These are phyloP conservation scores for Hirtodrosophila duncani DNA, from an alignment of 2,888 invertebrate species.

Conservation along the genomic window DNA sequence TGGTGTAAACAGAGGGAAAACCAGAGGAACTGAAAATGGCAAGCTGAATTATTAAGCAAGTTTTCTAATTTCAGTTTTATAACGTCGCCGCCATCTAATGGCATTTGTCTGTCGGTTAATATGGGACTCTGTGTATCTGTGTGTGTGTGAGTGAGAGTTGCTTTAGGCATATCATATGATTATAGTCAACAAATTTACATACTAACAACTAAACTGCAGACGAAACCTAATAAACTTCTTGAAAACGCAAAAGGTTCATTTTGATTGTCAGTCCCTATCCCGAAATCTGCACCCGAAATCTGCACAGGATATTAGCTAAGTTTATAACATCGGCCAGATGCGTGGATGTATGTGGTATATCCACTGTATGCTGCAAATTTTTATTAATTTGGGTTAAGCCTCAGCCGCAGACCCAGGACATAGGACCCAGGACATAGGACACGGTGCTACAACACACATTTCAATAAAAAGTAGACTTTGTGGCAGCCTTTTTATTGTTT, in stretches of 20 bases:
- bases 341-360: too few relatives aligned
- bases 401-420: conserved; percentile 23
- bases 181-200: conserved; percentile 47
- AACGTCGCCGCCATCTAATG: conserved; percentile 28
- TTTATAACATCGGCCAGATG: conserved; percentile 56
- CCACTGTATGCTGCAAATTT: conserved; percentile 49
- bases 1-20: conserved; percentile 1
- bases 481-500: not conserved
- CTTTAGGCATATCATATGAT: conserved; percentile 8
- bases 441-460: conserved; percentile 22
- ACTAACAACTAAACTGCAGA: conserved; percentile 28
- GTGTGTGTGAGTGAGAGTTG: too few relatives aligned
- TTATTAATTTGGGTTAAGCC: conserved; percentile 72
- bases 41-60: conserved; percentile 67
- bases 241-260: conserved; percentile 54
- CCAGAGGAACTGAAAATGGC: conserved; percentile 23
- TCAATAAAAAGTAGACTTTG: conserved; percentile 33
- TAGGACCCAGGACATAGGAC: conserved; percentile 3
- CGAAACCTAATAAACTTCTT: conserved; percentile 57
- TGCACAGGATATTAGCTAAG: conserved; percentile 47
- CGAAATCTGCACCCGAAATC: too few relatives aligned
- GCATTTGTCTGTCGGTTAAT: conserved; percentile 16
- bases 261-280: conserved; percentile 17
- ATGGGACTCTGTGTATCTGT: too few relatives aligned
- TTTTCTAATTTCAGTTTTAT: conserved; percentile 64